phyloP scores from a whole-genome alignment of 2,888 invertebrate species.

The Sphaerophoria taeniata region DNA sequence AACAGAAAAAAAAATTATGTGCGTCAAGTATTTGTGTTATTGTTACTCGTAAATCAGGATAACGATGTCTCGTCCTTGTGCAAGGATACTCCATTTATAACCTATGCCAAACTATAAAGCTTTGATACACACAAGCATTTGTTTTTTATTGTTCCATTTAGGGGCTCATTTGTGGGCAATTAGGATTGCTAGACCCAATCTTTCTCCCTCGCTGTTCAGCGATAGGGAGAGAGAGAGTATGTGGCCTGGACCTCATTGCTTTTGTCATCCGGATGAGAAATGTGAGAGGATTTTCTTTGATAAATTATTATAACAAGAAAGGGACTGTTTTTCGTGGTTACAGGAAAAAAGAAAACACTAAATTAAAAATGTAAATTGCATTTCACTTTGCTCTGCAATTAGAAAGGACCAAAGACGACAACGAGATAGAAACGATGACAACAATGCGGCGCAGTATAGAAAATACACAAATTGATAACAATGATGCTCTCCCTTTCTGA shows the following conservation, averaged over 20 bases:
- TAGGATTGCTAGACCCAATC: conserved; percentile 32
- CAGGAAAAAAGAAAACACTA: conserved; percentile 19
- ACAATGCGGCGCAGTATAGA: not conserved
- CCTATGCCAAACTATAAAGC: not conserved
- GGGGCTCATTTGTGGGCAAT: conserved; percentile 71
- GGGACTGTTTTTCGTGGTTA: not conserved
- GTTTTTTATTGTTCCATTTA: conserved; percentile 65
- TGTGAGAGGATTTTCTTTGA: conserved; percentile 59
- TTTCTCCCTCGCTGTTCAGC: not conserved
- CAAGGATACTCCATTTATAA: conserved; percentile 24
- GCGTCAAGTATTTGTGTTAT: conserved; percentile 71
- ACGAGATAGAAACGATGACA: not conserved
- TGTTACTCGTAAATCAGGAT: conserved; percentile 73
- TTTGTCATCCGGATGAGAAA: conserved; percentile 49
- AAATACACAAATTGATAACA: conserved; percentile 38
- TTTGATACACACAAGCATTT: conserved; percentile 37
- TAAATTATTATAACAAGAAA: conserved; percentile 40
- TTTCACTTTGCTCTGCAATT: conserved; percentile 55
- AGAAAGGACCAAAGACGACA: conserved; percentile 17
- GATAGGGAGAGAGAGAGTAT: too few relatives aligned
- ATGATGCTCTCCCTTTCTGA: conserved; percentile 18
- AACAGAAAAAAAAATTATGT: conserved; percentile 65
- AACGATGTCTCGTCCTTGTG: conserved; percentile 54
- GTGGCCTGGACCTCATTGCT: conserved; percentile 35
- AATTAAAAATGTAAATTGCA: conserved; percentile 51